phyloP scores from a whole-genome alignment of 2,797 vertebrate species.

The Mallotus villosus region DNA sequence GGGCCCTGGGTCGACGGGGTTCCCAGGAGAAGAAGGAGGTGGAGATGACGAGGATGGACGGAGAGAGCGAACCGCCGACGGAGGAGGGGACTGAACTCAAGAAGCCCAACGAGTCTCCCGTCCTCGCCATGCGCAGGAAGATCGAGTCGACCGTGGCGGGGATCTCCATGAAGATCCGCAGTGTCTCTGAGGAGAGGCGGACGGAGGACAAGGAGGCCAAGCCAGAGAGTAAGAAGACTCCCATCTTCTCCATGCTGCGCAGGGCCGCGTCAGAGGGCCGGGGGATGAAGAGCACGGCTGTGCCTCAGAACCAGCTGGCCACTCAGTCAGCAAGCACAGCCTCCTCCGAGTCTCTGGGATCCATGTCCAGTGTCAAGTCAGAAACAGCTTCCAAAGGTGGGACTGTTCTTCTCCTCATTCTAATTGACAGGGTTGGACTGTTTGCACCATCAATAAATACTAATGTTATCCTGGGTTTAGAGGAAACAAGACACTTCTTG shows the following conservation, averaged over 20 bases:
- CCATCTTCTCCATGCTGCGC: constrained; percentile 84
- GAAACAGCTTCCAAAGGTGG: constrained; percentile 75
- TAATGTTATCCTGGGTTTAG: neutral
- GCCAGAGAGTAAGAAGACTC: constrained; percentile 76
- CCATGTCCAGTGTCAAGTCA: constrained; percentile 83
- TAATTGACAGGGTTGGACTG: neutral
- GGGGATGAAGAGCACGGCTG: constrained; percentile 71
- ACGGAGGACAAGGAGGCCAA: constrained; percentile 70
- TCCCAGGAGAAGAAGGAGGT: constrained; percentile 85
- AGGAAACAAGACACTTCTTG: neutral
- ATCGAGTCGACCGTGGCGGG: constrained; percentile 90
- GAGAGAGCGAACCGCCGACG: constrained; percentile 42
- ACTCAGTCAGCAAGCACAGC: constrained; percentile 75
- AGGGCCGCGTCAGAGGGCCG: constrained; percentile 89
- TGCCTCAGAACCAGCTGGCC: constrained; percentile 84
- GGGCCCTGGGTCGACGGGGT: constrained; percentile 78
- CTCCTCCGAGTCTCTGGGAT: constrained; percentile 90
- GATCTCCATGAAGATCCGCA: constrained; percentile 88
- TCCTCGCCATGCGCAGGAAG: constrained; percentile 85
- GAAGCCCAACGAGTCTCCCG: constrained; percentile 83
- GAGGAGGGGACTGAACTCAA: constrained; percentile 72
- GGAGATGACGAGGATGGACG: constrained; percentile 72
- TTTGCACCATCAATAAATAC: too few relatives aligned
- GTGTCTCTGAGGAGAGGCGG: constrained; percentile 83
- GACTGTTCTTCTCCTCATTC: constrained; percentile 1